A percentile compares a stretch with the other conserved stretches of the same genome.
These are phyloP conservation scores for Nilaparvata lugens DNA, from an alignment of 1,140 invertebrate species.

Conservation along the genomic window DNA sequence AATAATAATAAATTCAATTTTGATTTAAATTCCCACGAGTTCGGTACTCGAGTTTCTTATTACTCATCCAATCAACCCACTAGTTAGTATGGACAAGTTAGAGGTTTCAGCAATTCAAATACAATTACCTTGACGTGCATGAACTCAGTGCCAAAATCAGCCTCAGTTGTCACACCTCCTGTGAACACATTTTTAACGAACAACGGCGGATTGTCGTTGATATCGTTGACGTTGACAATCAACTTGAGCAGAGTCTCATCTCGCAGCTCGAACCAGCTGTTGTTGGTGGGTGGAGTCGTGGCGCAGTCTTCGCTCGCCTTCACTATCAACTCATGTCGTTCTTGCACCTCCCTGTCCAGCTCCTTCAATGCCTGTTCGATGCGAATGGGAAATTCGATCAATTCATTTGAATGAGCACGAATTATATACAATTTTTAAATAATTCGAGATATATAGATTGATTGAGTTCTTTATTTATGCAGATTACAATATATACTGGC, in stretches of 20 bases:
- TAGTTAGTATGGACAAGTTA: too few relatives aligned
- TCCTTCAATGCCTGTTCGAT: slow-evolving; percentile 37
- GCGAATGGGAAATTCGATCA: too few relatives aligned
- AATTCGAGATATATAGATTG: too few relatives aligned
- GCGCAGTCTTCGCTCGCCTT: slow-evolving; percentile 41
- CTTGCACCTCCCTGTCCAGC: slow-evolving; percentile 66
- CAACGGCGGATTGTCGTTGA: slow-evolving; percentile 83
- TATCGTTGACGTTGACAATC: slow-evolving; percentile 63
- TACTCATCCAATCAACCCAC: too few relatives aligned
- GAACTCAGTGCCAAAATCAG: slow-evolving; percentile 81
- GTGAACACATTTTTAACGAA: slow-evolving; percentile 76
- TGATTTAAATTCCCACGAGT: too few relatives aligned
- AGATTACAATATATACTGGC: too few relatives aligned
- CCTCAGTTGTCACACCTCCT: slow-evolving; percentile 86
- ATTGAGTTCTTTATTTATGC: too few relatives aligned
- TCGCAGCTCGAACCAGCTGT: slow-evolving; percentile 22
- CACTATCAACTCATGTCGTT: slow-evolving; percentile 60
- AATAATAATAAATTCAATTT: too few relatives aligned
- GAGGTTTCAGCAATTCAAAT: not conserved
- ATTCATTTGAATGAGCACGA: too few relatives aligned
- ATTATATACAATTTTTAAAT: too few relatives aligned
- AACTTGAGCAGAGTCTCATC: slow-evolving; percentile 67
- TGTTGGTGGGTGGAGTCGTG: not conserved
- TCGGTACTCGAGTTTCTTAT: too few relatives aligned
- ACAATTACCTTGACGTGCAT: slow-evolving; percentile 65